Conservation (phyloP, 2,888 invertebrate species). For the Volucella inflata region DNA sequence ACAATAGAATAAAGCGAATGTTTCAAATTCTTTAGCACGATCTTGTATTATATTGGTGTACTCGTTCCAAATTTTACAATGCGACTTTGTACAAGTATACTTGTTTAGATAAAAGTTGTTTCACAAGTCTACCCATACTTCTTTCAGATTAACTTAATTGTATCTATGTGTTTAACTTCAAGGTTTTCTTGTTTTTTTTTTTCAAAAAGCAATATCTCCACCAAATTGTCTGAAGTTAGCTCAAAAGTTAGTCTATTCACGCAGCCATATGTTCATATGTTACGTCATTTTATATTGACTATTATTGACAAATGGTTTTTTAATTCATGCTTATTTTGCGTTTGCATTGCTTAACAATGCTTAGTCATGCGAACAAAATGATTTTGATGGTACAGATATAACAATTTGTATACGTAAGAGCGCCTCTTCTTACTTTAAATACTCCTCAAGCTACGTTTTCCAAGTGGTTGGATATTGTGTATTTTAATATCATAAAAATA, state of each 20-base stretch:
- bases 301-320: conserved; percentile 32
- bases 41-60: not conserved
- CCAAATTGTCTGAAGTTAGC: conserved; percentile 35
- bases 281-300: conserved; percentile 55
- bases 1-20: conserved; percentile 30
- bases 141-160: conserved; percentile 20
- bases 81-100: not conserved
- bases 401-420: not conserved
- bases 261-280: conserved; percentile 61
- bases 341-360: not conserved
- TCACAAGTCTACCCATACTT: not conserved
- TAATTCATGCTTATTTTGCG: conserved; percentile 7
- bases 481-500: too few relatives aligned
- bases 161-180: conserved; percentile 42
- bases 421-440: not conserved
- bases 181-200: conserved; percentile 66
- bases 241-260: conserved; percentile 58
- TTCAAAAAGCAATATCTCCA: conserved; percentile 35
- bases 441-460: too few relatives aligned
- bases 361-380: conserved; percentile 35
- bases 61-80: not conserved
- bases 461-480: too few relatives aligned
- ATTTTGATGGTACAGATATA: not conserved
- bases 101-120: too few relatives aligned
- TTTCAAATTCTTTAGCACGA: conserved; percentile 9